Base-by-base conservation (phyloP, 1,140 invertebrate species). In the Anadara kagoshimensis region DNA sequence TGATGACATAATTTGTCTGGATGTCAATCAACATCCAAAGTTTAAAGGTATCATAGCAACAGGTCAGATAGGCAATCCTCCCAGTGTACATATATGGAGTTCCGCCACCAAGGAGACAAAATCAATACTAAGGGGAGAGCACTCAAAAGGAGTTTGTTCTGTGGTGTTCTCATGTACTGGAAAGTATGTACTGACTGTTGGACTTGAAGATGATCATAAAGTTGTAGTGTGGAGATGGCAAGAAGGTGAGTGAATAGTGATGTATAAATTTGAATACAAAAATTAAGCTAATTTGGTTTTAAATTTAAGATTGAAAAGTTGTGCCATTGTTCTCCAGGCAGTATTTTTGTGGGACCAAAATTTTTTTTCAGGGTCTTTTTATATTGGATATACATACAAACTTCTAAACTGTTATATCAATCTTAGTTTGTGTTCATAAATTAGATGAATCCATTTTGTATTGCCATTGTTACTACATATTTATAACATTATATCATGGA, bases 1-100 rank as follows among this genome's bases (percentile, higher is more conserved):
- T 0, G 89, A 90, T 83, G 89, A 90, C 74, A 90, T 90, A 67
- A 87, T 90, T 36, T 89, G 86, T 67, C 79, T 90, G 43, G 80
- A 83, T n/a, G 81, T 87, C 11, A 90, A 90, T 69, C 80, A 86
- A 57, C 84, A 89, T 72, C 83, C 86, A 8, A 89, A 89, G 70
- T 88, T 84, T 69, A 86, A 85, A 59, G 85, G 84, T 68, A 69
- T 89, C 10, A 82, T 90, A 10, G 89, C 89, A 7, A 85, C 86
- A 5, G 89, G 89, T 8, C 88, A 90, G 77, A 89, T 90, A 68
- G 89, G 89, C 8, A 81, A 78, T 26, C 63, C 71, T 14, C 85
- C 88, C 18, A 64, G 75, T 29, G 83, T 90, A n/a, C 86, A 87
- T 73, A 63, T 90, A 0, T 90, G 89, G 89, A 84, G 89, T 79